Conservation (phyloP, 2,113 vertebrate genomes). For the Oreocharis arfaki region DNA sequence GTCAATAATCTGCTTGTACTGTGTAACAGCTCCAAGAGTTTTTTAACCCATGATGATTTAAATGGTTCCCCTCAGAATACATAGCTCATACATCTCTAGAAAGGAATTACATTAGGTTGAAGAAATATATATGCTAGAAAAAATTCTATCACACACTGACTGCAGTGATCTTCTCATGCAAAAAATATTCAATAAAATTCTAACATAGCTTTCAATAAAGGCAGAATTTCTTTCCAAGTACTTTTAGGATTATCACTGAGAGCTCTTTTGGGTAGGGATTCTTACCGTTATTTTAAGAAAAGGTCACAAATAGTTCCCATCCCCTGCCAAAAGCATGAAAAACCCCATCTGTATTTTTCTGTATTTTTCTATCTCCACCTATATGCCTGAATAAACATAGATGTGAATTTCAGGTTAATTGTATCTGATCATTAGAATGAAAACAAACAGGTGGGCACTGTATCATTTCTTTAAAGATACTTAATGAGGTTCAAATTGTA, state of each 20-base stretch:
- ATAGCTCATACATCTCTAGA: background rate
- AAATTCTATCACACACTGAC: background rate
- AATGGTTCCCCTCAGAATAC: background rate
- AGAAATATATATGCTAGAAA: background rate
- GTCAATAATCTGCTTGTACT: background rate
- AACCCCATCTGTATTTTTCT: fast-evolving
- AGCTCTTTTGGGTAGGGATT: background rate
- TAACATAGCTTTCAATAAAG: background rate
- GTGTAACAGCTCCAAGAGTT: background rate
- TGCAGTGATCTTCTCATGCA: background rate
- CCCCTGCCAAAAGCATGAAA: background rate
- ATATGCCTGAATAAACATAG: background rate
- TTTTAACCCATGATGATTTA: background rate
- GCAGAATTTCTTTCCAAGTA: background rate
- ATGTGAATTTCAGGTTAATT: background rate
- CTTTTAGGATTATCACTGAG: background rate
- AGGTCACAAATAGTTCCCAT: fast-evolving
- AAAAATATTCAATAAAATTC: background rate
- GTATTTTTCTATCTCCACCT: background rate
- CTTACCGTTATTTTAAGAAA: background rate
- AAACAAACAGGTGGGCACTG: background rate
- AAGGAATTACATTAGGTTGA: background rate
- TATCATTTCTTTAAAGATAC: background rate
- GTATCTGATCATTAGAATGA: background rate
- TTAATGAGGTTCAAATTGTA: background rate